phyloP scores from a whole-genome alignment of 2,888 invertebrate genomes.

The Graphium colonna region DNA sequence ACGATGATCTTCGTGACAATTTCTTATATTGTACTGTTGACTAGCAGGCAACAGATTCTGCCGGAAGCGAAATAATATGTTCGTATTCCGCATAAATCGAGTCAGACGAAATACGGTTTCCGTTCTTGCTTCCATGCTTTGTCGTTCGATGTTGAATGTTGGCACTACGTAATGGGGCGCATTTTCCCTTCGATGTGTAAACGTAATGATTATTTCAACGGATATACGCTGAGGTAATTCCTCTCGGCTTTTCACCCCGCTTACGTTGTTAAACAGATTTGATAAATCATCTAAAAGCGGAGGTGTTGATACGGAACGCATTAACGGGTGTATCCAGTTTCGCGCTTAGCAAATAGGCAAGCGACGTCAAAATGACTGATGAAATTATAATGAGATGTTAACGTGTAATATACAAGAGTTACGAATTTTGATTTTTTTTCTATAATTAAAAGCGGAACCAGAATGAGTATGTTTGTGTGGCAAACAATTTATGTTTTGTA shows the following conservation, averaged over 20 bases:
- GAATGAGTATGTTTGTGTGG: too few species aligned
- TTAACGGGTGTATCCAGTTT: background rate
- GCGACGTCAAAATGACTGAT: background rate
- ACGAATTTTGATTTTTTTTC: too few species aligned
- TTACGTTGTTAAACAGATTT: conserved; percentile 18
- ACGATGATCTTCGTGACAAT: background rate
- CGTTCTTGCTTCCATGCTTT: conserved; percentile 12
- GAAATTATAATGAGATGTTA: background rate
- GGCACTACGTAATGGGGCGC: conserved; percentile 3
- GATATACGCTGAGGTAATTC: conserved; percentile 7
- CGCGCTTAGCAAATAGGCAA: background rate
- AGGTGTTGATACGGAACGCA: conserved; percentile 11
- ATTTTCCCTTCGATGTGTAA: conserved; percentile 9
- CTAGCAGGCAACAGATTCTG: conserved; percentile 8
- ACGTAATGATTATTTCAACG: conserved; percentile 16
- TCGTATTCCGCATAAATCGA: conserved; percentile 21
- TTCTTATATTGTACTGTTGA: background rate
- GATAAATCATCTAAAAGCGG: conserved; percentile 15
- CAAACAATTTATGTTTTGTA: too few species aligned
- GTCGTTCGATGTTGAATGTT: conserved; percentile 17
- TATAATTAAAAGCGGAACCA: too few species aligned
- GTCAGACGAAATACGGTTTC: conserved; percentile 20
- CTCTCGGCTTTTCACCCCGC: conserved; percentile 16
- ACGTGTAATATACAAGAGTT: background rate
- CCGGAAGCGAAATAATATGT: conserved; percentile 15